Conservation (phyloP, 2,888 invertebrate species). For the Drosophila anomelani region DNA sequence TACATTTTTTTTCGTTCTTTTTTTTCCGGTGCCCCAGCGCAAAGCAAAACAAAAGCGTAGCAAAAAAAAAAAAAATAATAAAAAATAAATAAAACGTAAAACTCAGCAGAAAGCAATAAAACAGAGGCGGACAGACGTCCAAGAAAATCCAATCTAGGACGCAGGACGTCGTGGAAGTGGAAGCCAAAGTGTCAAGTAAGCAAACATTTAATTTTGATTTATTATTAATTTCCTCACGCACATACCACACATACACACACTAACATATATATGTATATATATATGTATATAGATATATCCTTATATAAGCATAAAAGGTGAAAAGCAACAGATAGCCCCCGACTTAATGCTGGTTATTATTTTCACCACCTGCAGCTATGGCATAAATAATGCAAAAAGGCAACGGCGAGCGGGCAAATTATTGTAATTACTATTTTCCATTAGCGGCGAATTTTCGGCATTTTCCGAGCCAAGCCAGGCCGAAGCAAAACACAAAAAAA, state of each 20-base stretch:
- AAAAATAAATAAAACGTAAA: constrained; percentile 43
- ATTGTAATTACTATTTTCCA: constrained; percentile 80
- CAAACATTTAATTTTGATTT: constrained; percentile 78
- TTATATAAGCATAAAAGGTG: not conserved
- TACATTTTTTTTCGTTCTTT: constrained; percentile 13
- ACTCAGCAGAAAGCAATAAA: constrained; percentile 49
- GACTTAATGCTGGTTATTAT: constrained; percentile 32
- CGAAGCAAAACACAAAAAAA: constrained; percentile 18
- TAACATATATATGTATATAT: not conserved
- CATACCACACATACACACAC: not conserved
- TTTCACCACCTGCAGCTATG: constrained; percentile 33
- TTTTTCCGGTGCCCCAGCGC: constrained; percentile 30
- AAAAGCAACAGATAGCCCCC: constrained; percentile 15
- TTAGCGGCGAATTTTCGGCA: constrained; percentile 57
- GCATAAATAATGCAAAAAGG: constrained; percentile 53
- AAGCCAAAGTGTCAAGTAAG: constrained; percentile 75
- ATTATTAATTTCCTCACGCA: constrained; percentile 74
- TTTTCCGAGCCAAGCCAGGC: constrained; percentile 41
- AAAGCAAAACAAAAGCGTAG: constrained; percentile 5
- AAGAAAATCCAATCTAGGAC: constrained; percentile 42
- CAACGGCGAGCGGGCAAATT: constrained; percentile 48
- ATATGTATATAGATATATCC: not conserved
- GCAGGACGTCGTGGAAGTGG: constrained; percentile 18
- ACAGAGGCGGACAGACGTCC: constrained; percentile 39
- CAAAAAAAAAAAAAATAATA: constrained; percentile 20